Evolutionary conservation across 2,888 invertebrate species (phyloP).

Genomic region (Cacoxenus indagator): DNA sequence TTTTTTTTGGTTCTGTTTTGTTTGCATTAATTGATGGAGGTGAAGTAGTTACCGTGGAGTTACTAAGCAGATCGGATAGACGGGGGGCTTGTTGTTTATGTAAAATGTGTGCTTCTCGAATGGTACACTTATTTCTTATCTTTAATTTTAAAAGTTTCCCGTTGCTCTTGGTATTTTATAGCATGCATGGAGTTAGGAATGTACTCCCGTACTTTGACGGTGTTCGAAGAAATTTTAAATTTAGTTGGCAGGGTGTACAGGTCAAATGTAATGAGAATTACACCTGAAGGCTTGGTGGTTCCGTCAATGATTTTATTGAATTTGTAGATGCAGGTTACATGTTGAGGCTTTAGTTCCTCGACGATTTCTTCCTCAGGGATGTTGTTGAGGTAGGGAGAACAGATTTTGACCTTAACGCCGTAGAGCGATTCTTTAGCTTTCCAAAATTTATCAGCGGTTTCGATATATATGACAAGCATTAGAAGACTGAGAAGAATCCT

Average conservation of each 20-base stretch:
- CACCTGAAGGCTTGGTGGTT: constrained; percentile 3
- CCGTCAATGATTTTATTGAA: constrained; percentile 11
- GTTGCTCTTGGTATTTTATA: too few relatives aligned
- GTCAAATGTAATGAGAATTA: constrained; percentile 16
- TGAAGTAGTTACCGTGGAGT: too few relatives aligned
- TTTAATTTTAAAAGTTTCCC: too few relatives aligned
- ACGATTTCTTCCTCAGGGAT: constrained; percentile 18
- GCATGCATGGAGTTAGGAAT: too few relatives aligned
- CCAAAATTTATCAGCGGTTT: neutral
- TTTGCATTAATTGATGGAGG: too few relatives aligned
- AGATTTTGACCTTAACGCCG: constrained; percentile 17
- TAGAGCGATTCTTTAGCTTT: neutral
- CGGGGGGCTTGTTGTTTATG: too few relatives aligned
- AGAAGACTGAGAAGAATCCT: neutral
- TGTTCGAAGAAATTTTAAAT: neutral
- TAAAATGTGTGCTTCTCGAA: too few relatives aligned
- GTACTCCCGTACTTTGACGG: too few relatives aligned
- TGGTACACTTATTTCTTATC: too few relatives aligned
- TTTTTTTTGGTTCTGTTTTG: too few relatives aligned
- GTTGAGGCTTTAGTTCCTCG: constrained; percentile 12
- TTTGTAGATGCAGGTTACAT: constrained; percentile 18
- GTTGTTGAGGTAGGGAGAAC: constrained; percentile 11
- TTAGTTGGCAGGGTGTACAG: neutral
- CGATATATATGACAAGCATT: neutral
- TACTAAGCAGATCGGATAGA: too few relatives aligned